A percentile compares a stretch with the other conserved stretches of the same genome.
phyloP scores from a whole-genome alignment of 2,113 vertebrate genomes.

The Zonotrichia leucophrys region DNA sequence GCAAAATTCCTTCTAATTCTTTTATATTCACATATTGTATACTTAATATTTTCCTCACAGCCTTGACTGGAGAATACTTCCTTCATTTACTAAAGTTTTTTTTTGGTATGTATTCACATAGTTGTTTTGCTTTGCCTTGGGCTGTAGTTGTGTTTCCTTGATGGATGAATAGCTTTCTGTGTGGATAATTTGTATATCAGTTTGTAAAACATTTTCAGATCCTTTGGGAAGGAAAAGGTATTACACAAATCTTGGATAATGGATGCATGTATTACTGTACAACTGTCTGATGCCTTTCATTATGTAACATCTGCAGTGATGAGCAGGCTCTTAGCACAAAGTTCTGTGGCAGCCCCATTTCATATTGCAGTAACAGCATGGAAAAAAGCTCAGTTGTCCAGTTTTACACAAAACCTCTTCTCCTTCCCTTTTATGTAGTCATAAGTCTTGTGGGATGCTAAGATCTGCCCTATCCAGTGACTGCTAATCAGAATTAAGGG shows the following conservation, averaged over 20 bases:
- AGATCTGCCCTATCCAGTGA: not conserved
- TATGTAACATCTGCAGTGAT: not conserved
- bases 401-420: not conserved
- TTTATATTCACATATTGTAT: not conserved
- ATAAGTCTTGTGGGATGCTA: not conserved
- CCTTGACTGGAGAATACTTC: not conserved
- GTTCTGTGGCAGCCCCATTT: not conserved
- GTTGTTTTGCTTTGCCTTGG: slow-evolving; percentile 32
- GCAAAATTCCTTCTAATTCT: not conserved
- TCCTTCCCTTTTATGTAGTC: not conserved
- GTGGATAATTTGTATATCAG: slow-evolving; percentile 22
- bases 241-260: not conserved
- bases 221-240: slow-evolving; percentile 11
- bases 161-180: slow-evolving; percentile 29
- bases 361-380: not conserved
- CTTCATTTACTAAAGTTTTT: not conserved
- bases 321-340: not conserved
- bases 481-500: not conserved
- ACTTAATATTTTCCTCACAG: not conserved
- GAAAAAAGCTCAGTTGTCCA: not conserved
- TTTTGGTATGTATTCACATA: not conserved
- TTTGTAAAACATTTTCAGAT: slow-evolving; percentile 49
- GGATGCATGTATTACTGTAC: not conserved
- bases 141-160: slow-evolving; percentile 24
- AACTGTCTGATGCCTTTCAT: not conserved